Evolutionary conservation across 1,140 invertebrate genomes (phyloP), one percentile per base, ranked within the genome.

Genomic region (Drosophila pseudoobscura): DNA sequence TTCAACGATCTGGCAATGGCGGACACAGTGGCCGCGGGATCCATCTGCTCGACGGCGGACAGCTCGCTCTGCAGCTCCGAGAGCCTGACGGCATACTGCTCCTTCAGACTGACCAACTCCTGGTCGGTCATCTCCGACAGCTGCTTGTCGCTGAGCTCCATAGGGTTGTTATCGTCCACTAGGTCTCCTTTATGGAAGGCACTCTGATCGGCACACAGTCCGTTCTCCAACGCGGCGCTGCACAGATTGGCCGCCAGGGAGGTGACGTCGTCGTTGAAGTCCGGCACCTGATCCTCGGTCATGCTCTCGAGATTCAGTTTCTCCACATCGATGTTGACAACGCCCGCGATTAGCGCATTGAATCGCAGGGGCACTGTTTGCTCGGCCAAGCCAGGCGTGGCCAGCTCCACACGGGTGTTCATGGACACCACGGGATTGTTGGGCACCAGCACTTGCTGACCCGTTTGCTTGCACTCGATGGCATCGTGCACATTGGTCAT

Each of bases 181-280:
- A 11, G 35, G 5, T 4, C 9, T 11, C 9, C 35, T 13, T 39
- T 11, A 3, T 39, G 35, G 11, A 39, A 39, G 0, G 1, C 8
- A 11, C 26, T 52, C 22, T 39, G 35, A 39, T 62, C 62, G 0
- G 68, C 3, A 0, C 56, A 20, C 29, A 90, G 84, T 8, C 88
- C 80, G 17, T 65, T 62, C 39, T 90, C 70, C 8, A 90, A 29
- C 0, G 88, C 88, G 0, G 88, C 74, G 46, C 88, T 90, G 57
- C 88, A 90, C 6, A 90, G 68, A 45, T 75, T 90, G 11, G 88
- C 88, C 2, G 88, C 88, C 41, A 90, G 64, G 1, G 88, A 68
- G 2, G 88, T 90, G 0, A 90, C 75, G 13, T 53, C 52, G 22
- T 90, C 88, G 51, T 90, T 88, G 6, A 78, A 90, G 6, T 55